These are phyloP conservation scores for Natator depressus DNA, from an alignment of 2,113 vertebrate genomes.

Conservation along the genomic window DNA sequence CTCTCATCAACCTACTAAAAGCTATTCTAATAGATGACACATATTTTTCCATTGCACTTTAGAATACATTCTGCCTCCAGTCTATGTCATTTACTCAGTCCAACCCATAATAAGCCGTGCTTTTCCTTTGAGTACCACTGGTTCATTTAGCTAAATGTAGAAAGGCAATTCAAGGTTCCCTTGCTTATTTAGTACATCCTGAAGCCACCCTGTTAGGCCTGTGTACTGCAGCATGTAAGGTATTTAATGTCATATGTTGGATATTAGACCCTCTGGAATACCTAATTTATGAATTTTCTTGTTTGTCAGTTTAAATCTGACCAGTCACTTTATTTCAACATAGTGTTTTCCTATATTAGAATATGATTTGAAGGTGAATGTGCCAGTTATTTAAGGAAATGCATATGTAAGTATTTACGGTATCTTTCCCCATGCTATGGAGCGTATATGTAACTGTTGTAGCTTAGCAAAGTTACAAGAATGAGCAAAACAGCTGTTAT, in stretches of 20 bases:
- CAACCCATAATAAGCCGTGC: not conserved
- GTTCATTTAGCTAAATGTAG: not conserved
- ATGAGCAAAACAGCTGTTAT: not conserved
- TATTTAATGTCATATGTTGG: not conserved
- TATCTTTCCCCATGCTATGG: not conserved
- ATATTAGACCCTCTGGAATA: not conserved
- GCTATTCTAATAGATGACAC: not conserved
- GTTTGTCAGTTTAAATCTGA: conserved; percentile 23
- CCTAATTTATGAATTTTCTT: conserved; percentile 29
- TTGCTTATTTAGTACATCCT: not conserved
- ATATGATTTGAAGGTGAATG: conserved; percentile 54
- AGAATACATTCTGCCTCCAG: not conserved
- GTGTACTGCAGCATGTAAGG: not conserved
- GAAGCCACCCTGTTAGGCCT: not conserved
- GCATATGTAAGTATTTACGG: not conserved
- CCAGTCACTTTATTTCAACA: conserved; percentile 34
- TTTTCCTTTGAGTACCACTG: not conserved
- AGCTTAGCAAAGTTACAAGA: not conserved
- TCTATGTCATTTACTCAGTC: not conserved
- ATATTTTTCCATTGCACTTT: not conserved
- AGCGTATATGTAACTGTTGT: not conserved
- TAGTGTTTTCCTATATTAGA: conserved; percentile 41
- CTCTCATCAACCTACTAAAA: not conserved
- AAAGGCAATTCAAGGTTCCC: not conserved
- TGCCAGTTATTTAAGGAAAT: conserved; percentile 1